A percentile compares a stretch with the other conserved stretches of the same genome.
These are phyloP conservation scores for Sterna hirundo DNA, from an alignment of 2,113 vertebrate species.

Conservation along the genomic window DNA sequence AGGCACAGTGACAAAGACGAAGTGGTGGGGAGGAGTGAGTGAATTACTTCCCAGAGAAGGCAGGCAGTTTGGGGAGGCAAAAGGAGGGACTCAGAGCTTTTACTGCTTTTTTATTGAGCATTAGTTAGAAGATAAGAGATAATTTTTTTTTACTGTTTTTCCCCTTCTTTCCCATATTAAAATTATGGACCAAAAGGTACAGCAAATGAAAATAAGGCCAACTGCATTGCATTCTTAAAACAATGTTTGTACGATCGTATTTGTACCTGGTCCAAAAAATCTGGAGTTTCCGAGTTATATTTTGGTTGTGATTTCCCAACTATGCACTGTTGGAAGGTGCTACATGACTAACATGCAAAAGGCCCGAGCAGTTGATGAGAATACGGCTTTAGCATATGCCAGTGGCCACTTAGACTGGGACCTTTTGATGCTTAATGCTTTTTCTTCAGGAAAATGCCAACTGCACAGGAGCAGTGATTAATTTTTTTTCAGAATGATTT, in stretches of 20 bases:
- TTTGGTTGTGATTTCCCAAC: background rate
- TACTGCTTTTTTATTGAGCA: background rate
- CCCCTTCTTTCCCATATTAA: background rate
- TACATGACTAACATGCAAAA: background rate
- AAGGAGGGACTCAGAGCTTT: background rate
- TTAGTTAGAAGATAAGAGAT: background rate
- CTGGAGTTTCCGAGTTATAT: background rate
- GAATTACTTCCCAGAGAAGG: background rate
- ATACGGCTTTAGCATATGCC: background rate
- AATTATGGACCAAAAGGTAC: background rate
- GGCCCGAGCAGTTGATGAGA: background rate
- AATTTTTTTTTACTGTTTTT: background rate
- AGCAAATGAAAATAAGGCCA: background rate
- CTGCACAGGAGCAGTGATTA: slow-evolving; percentile 6
- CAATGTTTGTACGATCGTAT: background rate
- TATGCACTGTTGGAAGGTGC: slow-evolving; percentile 10
- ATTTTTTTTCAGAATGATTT: background rate
- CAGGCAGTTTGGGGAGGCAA: background rate
- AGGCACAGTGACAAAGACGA: background rate
- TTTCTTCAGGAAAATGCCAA: slow-evolving; percentile 1
- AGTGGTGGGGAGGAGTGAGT: background rate
- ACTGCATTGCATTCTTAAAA: background rate
- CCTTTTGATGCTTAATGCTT: slow-evolving; percentile 16
- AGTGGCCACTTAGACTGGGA: background rate
- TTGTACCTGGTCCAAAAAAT: background rate